Conservation (phyloP, 2,888 invertebrate species). For the Agriopis leucophaearia region DNA sequence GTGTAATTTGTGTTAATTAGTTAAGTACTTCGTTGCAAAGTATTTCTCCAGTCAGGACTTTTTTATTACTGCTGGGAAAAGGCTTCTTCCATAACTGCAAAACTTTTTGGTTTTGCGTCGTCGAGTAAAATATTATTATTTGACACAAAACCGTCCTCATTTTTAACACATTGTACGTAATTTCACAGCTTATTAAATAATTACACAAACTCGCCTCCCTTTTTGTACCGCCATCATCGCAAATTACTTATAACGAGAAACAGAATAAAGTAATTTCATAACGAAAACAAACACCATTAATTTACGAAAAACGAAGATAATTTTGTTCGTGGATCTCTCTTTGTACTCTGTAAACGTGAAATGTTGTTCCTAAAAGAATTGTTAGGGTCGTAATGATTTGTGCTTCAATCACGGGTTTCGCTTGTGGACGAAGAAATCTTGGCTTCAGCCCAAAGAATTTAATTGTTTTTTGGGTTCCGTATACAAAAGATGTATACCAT, state of each 20-base stretch:
- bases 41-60: too few relatives aligned
- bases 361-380: constrained; percentile 43
- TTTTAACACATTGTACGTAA: constrained; percentile 3
- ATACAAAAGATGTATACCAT: too few relatives aligned
- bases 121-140: not conserved
- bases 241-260: constrained; percentile 39
- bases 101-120: too few relatives aligned
- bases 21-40: too few relatives aligned
- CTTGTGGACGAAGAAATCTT: constrained; percentile 45
- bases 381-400: constrained; percentile 44
- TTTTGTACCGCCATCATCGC: constrained; percentile 33
- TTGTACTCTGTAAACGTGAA: constrained; percentile 41
- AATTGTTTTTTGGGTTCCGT: not conserved
- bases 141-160: not conserved
- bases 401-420: constrained; percentile 49
- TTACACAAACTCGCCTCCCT: constrained; percentile 20
- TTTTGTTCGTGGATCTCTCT: constrained; percentile 31
- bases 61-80: too few relatives aligned
- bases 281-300: constrained; percentile 35
- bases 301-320: constrained; percentile 32
- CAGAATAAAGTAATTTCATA: constrained; percentile 40
- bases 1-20: too few relatives aligned
- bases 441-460: constrained; percentile 19
- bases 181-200: constrained; percentile 29
- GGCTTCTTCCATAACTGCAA: too few relatives aligned